Evolutionary conservation across 1,140 invertebrate species (phyloP).

Genomic region (Magallana gigas): DNA sequence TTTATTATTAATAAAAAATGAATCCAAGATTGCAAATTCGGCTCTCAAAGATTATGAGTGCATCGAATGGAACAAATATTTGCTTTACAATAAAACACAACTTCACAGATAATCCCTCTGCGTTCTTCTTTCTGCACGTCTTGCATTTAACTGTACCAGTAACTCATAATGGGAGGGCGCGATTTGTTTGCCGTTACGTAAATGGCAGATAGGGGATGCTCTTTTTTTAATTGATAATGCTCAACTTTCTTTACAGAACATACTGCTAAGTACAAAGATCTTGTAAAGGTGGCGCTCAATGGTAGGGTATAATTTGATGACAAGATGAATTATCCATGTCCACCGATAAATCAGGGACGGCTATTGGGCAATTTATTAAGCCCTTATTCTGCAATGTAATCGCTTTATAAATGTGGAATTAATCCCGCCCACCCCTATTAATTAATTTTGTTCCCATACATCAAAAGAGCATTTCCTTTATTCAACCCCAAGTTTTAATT

Average conservation of each 20-base stretch:
- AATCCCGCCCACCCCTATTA: conserved; percentile 28
- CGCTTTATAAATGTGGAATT: conserved; percentile 25
- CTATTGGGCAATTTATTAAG: conserved; percentile 2
- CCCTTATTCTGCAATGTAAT: not conserved
- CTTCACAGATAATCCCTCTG: not conserved
- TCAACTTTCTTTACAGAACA: not conserved
- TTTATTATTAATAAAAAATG: not conserved
- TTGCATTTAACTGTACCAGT: conserved; percentile 8
- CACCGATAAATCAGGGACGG: not conserved
- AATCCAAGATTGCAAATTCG: not conserved
- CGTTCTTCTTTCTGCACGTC: not conserved
- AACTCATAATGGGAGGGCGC: conserved; percentile 7
- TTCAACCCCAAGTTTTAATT: conserved; percentile 23
- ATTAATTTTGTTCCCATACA: conserved; percentile 34
- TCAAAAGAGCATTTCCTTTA: conserved; percentile 29
- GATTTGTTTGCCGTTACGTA: conserved; percentile 22
- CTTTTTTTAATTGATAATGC: conserved; percentile 27
- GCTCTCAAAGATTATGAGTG: conserved; percentile 11
- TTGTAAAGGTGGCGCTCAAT: not conserved
- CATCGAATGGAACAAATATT: conserved; percentile 23
- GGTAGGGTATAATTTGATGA: conserved; percentile 28
- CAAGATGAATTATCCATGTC: conserved; percentile 16
- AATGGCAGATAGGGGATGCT: conserved; percentile 22
- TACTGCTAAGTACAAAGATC: conserved; percentile 31
- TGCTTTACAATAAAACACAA: conserved; percentile 7